phyloP scores from a whole-genome alignment of 2,113 vertebrate species.

The Syngnathus typhle region DNA sequence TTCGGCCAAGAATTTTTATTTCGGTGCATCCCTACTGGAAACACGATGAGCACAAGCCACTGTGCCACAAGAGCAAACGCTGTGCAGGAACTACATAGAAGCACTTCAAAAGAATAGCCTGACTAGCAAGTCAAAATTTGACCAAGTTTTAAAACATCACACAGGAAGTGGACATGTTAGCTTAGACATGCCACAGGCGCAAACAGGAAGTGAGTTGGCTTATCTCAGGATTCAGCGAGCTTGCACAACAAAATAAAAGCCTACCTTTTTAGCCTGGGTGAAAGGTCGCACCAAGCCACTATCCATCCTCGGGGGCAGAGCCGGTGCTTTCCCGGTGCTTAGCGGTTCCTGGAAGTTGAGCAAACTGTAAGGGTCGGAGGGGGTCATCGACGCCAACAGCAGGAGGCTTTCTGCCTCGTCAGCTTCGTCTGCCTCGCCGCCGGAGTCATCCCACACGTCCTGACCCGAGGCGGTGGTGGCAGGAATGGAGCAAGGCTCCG shows the following conservation, averaged over 20 bases:
- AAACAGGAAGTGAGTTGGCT: too few species aligned
- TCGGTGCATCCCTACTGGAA: too few species aligned
- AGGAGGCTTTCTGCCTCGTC: constrained; percentile 78
- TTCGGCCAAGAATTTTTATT: too few species aligned
- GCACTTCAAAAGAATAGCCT: neutral
- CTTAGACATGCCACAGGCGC: too few species aligned
- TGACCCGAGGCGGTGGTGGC: constrained; percentile 4
- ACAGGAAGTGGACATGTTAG: neutral
- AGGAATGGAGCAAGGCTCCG: constrained; percentile 26
- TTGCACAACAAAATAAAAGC: constrained; percentile 1
- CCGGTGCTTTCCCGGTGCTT: constrained; percentile 36
- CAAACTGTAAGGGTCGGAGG: constrained; percentile 85
- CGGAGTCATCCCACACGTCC: constrained; percentile 59
- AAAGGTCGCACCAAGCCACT: constrained; percentile 50
- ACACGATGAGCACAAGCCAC: too few species aligned
- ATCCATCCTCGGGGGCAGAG: constrained; percentile 14
- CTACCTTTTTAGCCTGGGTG: constrained; percentile 61
- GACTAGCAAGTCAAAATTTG: neutral
- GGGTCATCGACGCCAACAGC: constrained; percentile 82
- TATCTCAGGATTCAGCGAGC: neutral
- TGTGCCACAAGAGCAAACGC: too few species aligned
- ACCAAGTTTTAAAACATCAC: neutral
- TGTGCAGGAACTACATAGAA: too few species aligned
- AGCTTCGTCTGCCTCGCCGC: constrained; percentile 73
- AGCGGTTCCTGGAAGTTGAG: constrained; percentile 83